Evolutionary conservation across 2,797 vertebrate genomes (phyloP), one percentile per base, ranked within the genome.

Genomic region (Lutjanus argentimaculatus): DNA sequence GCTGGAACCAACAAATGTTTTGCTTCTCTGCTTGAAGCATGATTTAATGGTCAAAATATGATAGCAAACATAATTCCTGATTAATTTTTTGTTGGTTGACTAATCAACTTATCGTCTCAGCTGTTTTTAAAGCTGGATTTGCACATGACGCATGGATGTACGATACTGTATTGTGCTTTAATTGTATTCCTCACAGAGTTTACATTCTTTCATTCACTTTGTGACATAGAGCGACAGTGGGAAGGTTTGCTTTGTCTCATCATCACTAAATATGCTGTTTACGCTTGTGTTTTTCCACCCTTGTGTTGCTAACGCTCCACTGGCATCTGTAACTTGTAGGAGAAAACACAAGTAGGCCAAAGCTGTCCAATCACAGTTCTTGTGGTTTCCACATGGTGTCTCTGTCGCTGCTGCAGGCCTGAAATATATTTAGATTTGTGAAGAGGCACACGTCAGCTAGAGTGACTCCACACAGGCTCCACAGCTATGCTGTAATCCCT

Each of bases 361-460:
- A n/a, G 62, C 40, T 52, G 63, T 63, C 10, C 15, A 14, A 16
- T 67, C 51, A 48, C 67, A 77, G 69, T 72, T 80, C 72, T 67
- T 22, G 5, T 22, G 8, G 14, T 30, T 58, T 72, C 77, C 82
- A 80, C 72, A 84, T 3, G 77, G 72, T 76, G 77, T 67, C 72
- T 79, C 67, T 79, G 67, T 10, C 40, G 72, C 62, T 17, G 56
- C 76, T 75, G 53, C 2, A 7, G 56, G n/a, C 5, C 55, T 12
- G 12, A 21, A 11, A 4, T 25, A 12, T n/a, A 8, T 57, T 64
- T 21, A 14, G 21, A 67, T 40, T 14, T 63, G 1, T 40, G 56
- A 57, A 42, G 52, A 80, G 17, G 58, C 73, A 30, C 58, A 72
- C 19, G 46, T 77, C 82, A 77, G 75, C 70, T 25, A 3, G 62